Conservation (phyloP, 2,113 vertebrate genomes). For the Salminus brasiliensis region DNA sequence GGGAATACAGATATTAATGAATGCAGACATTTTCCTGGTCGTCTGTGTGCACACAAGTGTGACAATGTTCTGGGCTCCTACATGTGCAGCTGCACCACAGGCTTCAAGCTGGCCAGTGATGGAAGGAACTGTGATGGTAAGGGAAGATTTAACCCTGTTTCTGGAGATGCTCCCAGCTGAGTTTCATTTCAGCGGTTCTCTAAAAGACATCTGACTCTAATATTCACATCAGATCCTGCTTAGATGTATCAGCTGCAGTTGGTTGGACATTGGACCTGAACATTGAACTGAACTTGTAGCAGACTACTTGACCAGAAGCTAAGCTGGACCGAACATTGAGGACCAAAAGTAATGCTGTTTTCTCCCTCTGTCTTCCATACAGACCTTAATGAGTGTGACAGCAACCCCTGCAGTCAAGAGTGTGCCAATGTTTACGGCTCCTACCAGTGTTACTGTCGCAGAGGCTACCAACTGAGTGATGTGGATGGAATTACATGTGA, state of each 20-base stretch:
- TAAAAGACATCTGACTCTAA: background rate
- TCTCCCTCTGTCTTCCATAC: background rate
- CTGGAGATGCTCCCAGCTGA: background rate
- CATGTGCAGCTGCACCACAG: constrained; percentile 88
- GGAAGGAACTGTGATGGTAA: constrained; percentile 91
- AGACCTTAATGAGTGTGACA: constrained; percentile 90
- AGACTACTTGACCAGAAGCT: background rate
- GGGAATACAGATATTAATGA: constrained; percentile 86
- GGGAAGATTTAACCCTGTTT: background rate
- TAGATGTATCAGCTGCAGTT: background rate
- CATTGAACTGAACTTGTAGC: background rate
- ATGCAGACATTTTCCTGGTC: constrained; percentile 91
- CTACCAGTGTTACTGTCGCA: constrained; percentile 97
- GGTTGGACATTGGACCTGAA: too few relatives aligned
- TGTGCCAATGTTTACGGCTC: constrained; percentile 96
- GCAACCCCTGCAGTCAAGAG: constrained; percentile 91
- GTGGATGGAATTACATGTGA: constrained; percentile 91
- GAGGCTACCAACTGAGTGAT: constrained; percentile 96
- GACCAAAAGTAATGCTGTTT: background rate
- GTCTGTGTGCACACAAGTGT: constrained; percentile 94
- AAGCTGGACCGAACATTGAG: background rate
- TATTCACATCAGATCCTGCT: background rate
- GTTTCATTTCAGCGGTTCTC: too few relatives aligned
- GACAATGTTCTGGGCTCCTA: constrained; percentile 92
- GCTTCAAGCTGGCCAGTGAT: constrained; percentile 87